phyloP scores from a whole-genome alignment of 2,113 vertebrate genomes.

The Ceuthmochares aereus region DNA sequence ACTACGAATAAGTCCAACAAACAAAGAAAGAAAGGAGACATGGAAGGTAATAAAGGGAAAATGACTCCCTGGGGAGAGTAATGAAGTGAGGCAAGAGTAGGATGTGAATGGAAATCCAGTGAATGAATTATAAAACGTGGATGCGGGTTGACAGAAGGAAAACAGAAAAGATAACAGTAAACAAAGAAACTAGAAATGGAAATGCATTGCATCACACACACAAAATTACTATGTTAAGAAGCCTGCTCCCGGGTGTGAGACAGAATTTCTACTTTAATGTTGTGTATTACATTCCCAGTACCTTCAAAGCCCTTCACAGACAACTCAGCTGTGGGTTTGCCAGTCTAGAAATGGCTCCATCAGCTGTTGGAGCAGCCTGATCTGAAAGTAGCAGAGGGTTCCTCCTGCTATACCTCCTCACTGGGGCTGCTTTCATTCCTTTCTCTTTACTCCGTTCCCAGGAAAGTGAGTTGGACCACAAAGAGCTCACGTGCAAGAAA shows the following conservation, averaged over 20 bases:
- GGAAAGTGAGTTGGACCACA: neutral
- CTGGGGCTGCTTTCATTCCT: neutral
- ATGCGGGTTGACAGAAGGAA: neutral
- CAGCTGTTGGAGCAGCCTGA: neutral
- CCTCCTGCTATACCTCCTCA: neutral
- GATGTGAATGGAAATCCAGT: neutral
- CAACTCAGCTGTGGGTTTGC: rapidly evolving
- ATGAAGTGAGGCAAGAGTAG: neutral
- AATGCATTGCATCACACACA: neutral
- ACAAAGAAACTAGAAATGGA: neutral
- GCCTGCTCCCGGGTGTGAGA: neutral
- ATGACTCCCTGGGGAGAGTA: neutral
- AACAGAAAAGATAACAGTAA: neutral
- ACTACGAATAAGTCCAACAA: neutral
- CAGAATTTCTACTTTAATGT: neutral
- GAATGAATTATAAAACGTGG: neutral
- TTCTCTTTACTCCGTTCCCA: neutral
- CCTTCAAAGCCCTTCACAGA: neutral
- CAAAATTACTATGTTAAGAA: neutral
- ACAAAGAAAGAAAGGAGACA: neutral
- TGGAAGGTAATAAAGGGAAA: neutral
- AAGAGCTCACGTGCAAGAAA: neutral
- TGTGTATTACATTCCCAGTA: neutral
- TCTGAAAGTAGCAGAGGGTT: neutral
- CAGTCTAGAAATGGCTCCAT: neutral